These are phyloP conservation scores for Crax fasciolata DNA, from an alignment of 2,797 vertebrate genomes.

Conservation along the genomic window DNA sequence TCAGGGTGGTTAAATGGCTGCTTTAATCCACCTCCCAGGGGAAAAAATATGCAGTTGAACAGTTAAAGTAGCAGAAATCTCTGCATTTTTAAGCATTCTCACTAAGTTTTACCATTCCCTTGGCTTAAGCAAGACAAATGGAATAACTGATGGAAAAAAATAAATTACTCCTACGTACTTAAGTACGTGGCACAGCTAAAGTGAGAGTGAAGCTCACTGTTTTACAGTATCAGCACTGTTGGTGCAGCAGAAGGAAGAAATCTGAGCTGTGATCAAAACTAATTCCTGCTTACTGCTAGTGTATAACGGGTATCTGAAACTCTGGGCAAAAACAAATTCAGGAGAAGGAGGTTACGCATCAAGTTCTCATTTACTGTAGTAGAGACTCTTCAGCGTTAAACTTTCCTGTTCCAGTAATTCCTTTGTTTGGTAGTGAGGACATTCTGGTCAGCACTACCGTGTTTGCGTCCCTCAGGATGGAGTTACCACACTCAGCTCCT, in stretches of 20 bases:
- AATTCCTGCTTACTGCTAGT: background rate
- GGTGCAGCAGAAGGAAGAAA: background rate
- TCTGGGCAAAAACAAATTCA: background rate
- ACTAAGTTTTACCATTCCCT: background rate
- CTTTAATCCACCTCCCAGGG: background rate
- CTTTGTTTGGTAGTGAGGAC: background rate
- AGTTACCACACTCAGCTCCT: background rate
- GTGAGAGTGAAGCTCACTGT: background rate
- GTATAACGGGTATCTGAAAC: background rate
- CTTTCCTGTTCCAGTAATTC: background rate
- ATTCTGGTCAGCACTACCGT: background rate
- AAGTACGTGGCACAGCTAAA: background rate
- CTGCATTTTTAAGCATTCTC: background rate
- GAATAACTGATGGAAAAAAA: background rate
- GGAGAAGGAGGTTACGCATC: background rate
- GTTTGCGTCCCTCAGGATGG: background rate
- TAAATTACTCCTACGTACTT: background rate
- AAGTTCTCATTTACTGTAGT: background rate
- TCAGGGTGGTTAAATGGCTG: background rate
- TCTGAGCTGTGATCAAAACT: background rate
- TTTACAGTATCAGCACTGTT: background rate
- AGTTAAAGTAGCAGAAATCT: background rate
- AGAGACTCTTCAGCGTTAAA: background rate
- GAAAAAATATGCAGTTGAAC: background rate
- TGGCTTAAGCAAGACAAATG: background rate